phyloP scores from a whole-genome alignment of 2,888 invertebrate species.

The Camponotus fellah region DNA sequence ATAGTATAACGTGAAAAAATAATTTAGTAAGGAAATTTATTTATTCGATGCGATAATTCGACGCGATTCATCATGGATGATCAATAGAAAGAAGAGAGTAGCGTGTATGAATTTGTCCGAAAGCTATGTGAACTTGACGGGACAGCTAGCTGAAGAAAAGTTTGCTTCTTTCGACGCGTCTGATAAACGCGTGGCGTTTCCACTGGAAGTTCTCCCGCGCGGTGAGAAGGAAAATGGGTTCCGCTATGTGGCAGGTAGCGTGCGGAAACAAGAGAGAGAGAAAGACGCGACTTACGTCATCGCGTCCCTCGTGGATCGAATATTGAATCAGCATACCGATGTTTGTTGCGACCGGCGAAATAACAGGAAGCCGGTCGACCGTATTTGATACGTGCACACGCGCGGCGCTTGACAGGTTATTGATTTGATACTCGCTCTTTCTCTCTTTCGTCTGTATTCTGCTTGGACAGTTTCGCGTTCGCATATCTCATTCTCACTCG shows the following conservation, averaged over 20 bases:
- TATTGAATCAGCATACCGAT: slow-evolving; percentile 59
- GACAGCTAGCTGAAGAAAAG: slow-evolving; percentile 31
- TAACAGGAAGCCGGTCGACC: slow-evolving; percentile 46
- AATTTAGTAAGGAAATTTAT: background rate
- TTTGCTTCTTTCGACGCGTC: slow-evolving; percentile 3
- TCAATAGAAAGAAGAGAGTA: background rate
- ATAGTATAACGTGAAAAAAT: background rate
- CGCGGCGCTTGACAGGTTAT: slow-evolving; percentile 46
- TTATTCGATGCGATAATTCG: background rate
- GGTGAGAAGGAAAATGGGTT: slow-evolving; percentile 42
- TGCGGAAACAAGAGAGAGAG: slow-evolving; percentile 12
- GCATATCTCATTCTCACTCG: background rate
- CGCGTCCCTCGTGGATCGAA: slow-evolving; percentile 65
- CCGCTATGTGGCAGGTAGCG: slow-evolving; percentile 9
- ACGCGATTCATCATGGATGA: background rate
- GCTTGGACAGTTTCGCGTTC: slow-evolving; percentile 17
- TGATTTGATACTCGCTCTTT: slow-evolving; percentile 13
- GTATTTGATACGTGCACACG: slow-evolving; percentile 42
- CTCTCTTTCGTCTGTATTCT: background rate
- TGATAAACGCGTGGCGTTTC: slow-evolving; percentile 19
- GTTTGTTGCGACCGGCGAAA: slow-evolving; percentile 48
- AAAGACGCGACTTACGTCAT: slow-evolving; percentile 57
- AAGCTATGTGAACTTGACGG: background rate
- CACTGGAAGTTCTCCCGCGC: slow-evolving; percentile 17
- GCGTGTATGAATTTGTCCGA: slow-evolving; percentile 11